Percentiles rank a stretch among this genome's conserved stretches.
Conservation (phyloP, 2,113 vertebrate species). For the Nipponia nippon region DNA sequence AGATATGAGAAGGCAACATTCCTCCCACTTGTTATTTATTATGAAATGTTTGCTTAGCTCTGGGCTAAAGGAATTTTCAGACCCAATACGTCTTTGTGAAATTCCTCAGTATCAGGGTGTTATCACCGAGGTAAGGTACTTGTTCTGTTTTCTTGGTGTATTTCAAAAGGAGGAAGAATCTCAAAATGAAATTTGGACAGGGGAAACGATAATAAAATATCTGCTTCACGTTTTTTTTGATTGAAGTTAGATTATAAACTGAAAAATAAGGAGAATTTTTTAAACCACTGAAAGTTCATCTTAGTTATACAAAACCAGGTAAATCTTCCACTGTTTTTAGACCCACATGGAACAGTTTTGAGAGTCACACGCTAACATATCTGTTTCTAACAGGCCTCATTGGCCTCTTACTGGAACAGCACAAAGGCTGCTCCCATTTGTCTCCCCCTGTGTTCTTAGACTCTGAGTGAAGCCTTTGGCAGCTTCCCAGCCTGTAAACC, state of each 20-base stretch:
- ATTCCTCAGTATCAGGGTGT: not conserved
- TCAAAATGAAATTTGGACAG: not conserved
- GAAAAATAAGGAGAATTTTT: not conserved
- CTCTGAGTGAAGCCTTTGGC: not conserved
- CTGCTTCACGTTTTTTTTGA: not conserved
- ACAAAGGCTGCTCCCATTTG: not conserved
- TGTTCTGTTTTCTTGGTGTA: not conserved
- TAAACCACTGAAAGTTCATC: not conserved
- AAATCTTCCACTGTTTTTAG: not conserved
- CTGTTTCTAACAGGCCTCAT: not conserved
- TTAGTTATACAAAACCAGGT: not conserved
- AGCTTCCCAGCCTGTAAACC: not conserved
- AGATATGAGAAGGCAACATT: not conserved
- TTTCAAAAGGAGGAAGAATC: not conserved
- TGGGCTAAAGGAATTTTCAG: not conserved
- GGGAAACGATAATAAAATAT: not conserved
- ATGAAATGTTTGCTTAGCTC: not conserved
- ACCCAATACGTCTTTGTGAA: not conserved
- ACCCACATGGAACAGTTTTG: not conserved
- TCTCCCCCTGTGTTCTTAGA: not conserved
- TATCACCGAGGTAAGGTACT: not conserved
- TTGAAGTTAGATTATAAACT: not conserved
- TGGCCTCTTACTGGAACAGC: not conserved
- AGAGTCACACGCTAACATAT: not conserved
- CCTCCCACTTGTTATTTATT: not conserved